Conservation (phyloP, 2,113 vertebrate genomes). For the Gracilinanus agilis region DNA sequence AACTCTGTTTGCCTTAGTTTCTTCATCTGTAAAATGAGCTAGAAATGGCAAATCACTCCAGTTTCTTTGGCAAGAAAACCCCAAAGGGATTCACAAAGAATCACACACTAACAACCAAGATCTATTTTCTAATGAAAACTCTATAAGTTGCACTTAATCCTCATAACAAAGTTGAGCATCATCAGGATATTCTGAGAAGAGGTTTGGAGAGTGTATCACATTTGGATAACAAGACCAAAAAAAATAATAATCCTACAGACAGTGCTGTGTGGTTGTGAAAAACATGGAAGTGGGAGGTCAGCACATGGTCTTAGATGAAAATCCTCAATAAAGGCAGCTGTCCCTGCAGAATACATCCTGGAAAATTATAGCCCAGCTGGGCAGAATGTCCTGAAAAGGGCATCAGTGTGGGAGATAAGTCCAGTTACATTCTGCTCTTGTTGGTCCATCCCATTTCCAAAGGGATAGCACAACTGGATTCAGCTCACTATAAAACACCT, state of each 20-base stretch:
- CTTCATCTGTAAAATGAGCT: too few relatives aligned
- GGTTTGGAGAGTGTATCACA: background rate
- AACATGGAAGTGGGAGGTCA: background rate
- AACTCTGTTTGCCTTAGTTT: too few relatives aligned
- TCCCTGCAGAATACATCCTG: background rate
- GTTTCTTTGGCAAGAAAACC: too few relatives aligned
- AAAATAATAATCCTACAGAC: background rate
- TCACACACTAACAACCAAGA: too few relatives aligned
- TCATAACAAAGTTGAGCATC: background rate
- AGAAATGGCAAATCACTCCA: too few relatives aligned
- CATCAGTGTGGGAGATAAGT: background rate
- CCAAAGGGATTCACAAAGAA: too few relatives aligned
- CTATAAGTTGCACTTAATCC: background rate
- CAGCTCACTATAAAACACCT: background rate
- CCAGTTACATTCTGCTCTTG: background rate
- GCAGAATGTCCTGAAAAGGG: background rate
- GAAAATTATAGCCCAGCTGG: background rate
- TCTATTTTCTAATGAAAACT: background rate
- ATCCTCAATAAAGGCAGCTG: background rate
- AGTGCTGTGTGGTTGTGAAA: background rate
- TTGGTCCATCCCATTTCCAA: background rate
- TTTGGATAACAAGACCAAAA: background rate
- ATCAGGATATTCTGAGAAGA: background rate
- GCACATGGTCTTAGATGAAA: background rate
- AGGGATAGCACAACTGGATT: background rate